Percentiles rank a stretch among this genome's conserved stretches.
These are phyloP conservation scores for Bradypodion pumilum DNA, from an alignment of 2,797 vertebrate species.

Conservation along the genomic window DNA sequence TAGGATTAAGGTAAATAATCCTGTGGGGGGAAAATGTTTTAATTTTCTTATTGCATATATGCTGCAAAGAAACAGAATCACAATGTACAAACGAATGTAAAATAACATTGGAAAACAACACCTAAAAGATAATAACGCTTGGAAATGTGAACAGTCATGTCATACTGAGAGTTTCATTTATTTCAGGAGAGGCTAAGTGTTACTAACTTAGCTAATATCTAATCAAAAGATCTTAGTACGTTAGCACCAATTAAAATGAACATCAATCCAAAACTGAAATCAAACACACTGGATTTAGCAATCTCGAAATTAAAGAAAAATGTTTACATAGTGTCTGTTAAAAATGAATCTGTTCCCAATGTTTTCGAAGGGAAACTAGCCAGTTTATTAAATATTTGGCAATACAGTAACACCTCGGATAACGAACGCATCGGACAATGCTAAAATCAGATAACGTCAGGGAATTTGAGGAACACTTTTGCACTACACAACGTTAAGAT, in stretches of 20 bases:
- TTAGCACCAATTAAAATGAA: background rate
- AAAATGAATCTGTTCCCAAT: background rate
- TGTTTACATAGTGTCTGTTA: background rate
- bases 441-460: too few species aligned
- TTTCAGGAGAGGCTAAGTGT: background rate
- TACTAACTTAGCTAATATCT: background rate
- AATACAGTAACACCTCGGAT: too few species aligned
- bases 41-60: constrained; percentile 20
- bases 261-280: background rate
- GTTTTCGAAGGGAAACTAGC: too few species aligned
- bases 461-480: too few species aligned
- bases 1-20: constrained; percentile 93
- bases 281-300: background rate
- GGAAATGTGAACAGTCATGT: background rate
- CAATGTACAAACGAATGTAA: background rate
- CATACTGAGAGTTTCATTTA: background rate
- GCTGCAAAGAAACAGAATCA: background rate
- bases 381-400: background rate
- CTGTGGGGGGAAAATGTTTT: constrained; percentile 69
- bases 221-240: background rate
- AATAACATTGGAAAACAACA: background rate
- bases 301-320: background rate
- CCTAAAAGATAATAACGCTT: background rate
- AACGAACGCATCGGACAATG: too few species aligned
- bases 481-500: too few species aligned